Conservation (phyloP, 2,888 invertebrate genomes). For the Phytoseiulus persimilis region DNA sequence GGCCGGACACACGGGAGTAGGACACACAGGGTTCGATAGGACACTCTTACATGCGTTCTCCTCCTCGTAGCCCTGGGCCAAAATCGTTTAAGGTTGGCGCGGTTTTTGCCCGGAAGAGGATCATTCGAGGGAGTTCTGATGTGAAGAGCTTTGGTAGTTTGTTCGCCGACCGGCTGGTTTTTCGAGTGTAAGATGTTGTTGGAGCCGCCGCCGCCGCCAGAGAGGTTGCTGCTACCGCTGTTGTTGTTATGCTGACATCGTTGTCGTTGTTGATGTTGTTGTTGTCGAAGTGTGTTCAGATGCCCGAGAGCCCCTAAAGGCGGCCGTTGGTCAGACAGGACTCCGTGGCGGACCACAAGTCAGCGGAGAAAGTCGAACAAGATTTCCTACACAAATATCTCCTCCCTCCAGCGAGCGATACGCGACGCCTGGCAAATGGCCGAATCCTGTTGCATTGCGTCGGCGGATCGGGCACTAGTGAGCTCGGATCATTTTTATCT, state of each 20-base stretch:
- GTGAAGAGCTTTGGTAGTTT: not conserved
- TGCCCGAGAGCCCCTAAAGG: not conserved
- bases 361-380: not conserved
- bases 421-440: not conserved
- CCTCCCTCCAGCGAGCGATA: not conserved
- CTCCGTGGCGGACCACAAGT: not conserved
- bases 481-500: not conserved
- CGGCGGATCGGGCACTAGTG: not conserved
- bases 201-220: not conserved
- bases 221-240: not conserved
- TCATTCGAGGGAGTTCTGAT: not conserved
- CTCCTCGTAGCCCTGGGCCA: slow-evolving; percentile 20
- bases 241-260: not conserved
- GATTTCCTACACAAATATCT: not conserved
- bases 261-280: not conserved
- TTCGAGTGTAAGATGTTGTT: not conserved
- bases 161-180: not conserved
- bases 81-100: slow-evolving; percentile 31
- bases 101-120: not conserved
- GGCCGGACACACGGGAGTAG: not conserved
- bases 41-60: slow-evolving; percentile 13
- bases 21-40: not conserved
- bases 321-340: not conserved
- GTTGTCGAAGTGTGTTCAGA: not conserved
- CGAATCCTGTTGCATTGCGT: not conserved